Evolutionary conservation across 2,888 invertebrate genomes (phyloP).

Genomic region (Drosophila quasianomalipes): DNA sequence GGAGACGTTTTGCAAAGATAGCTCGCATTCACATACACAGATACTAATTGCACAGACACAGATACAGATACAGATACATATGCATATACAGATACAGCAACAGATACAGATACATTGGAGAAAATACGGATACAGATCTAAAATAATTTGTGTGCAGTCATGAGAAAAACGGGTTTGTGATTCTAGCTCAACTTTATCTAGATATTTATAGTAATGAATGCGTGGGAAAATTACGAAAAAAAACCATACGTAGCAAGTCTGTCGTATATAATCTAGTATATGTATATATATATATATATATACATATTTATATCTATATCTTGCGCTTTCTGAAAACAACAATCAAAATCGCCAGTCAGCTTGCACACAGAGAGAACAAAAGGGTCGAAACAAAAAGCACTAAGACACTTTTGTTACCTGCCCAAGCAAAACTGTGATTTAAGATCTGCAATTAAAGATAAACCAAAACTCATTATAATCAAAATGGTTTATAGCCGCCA

Average conservation of each 20-base stretch:
- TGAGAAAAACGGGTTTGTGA: constrained; percentile 58
- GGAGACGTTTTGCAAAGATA: constrained; percentile 49
- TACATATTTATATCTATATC: neutral
- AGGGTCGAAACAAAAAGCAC: constrained; percentile 17
- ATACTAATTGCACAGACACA: neutral
- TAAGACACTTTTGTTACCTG: constrained; percentile 24
- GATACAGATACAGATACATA: constrained; percentile 16
- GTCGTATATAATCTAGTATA: neutral
- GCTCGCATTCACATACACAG: constrained; percentile 50
- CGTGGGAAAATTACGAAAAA: constrained; percentile 64
- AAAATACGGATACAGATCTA: constrained; percentile 26
- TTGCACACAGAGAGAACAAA: constrained; percentile 26
- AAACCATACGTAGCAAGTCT: constrained; percentile 28
- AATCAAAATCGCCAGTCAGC: constrained; percentile 58
- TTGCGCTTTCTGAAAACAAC: constrained; percentile 11
- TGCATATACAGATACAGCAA: constrained; percentile 1
- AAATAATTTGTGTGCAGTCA: constrained; percentile 45
- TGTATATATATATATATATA: neutral
- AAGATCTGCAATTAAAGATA: constrained; percentile 74
- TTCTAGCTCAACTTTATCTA: constrained; percentile 51
- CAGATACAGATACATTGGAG: neutral
- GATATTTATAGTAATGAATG: constrained; percentile 72
- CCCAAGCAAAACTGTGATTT: constrained; percentile 48
- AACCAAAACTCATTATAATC: constrained; percentile 74
- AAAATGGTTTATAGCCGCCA: constrained; percentile 69